Evolutionary conservation across 2,888 invertebrate genomes (phyloP).

Genomic region (Xylophagus ater): DNA sequence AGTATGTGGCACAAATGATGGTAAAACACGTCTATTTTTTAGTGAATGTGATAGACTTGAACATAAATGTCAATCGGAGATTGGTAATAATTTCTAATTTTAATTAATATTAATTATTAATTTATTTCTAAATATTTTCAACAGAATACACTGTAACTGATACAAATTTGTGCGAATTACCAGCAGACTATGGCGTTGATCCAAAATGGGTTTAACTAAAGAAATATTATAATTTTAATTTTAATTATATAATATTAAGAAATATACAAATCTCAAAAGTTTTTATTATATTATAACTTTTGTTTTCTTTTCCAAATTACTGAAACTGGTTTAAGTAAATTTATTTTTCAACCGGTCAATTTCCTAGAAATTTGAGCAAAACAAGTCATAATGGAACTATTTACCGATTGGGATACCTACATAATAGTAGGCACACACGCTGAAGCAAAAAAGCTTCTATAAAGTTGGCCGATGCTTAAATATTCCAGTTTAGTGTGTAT

Average conservation of each 20-base stretch:
- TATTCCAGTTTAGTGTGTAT: no score
- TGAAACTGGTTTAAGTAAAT: not conserved
- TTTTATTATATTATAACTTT: not conserved
- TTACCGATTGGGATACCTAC: no score
- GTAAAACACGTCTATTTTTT: not conserved
- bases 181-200: conserved; percentile 2
- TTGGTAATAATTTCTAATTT: not conserved
- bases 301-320: not conserved
- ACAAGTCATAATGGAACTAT: no score
- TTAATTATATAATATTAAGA: no score
- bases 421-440: no score
- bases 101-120: not conserved
- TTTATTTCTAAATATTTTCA: not conserved
- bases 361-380: not conserved
- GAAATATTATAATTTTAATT: no score
- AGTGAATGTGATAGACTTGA: not conserved
- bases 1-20: not conserved
- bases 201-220: not conserved
- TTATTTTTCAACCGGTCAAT: not conserved
- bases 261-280: not conserved
- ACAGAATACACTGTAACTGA: no score
- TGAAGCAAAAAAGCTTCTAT: no score
- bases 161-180: not conserved
- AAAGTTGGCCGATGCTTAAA: no score
- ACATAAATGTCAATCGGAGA: not conserved